phyloP scores from a whole-genome alignment of 2,113 vertebrate species.

The Myocastor coypus region DNA sequence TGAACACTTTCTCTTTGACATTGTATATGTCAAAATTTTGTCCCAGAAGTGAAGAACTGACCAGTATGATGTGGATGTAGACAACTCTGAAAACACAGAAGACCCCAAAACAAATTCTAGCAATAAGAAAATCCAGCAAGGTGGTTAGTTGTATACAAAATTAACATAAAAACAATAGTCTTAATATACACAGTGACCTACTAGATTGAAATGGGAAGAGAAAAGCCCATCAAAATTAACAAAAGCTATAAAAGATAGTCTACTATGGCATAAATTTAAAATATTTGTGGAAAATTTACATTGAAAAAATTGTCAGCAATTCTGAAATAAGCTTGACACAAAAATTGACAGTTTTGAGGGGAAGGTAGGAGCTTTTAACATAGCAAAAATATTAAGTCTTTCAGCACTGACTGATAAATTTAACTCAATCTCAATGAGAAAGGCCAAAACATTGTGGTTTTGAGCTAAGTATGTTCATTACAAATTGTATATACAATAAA shows the following conservation, averaged over 20 bases:
- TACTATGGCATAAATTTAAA: not conserved
- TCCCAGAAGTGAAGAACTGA: not conserved
- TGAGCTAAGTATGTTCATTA: not conserved
- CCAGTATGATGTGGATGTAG: not conserved
- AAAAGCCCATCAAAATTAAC: not conserved
- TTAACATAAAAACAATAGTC: slow-evolving; percentile 16
- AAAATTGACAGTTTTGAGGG: not conserved
- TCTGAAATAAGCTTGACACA: not conserved
- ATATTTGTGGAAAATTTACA: not conserved
- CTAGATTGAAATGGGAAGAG: not conserved
- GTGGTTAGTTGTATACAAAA: not conserved
- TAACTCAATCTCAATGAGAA: not conserved
- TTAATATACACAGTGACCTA: not conserved
- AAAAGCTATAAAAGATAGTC: not conserved
- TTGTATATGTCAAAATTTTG: not conserved
- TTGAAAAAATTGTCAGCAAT: not conserved
- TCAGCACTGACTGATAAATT: not conserved
- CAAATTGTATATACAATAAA: not conserved
- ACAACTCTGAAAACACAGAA: slow-evolving; percentile 6
- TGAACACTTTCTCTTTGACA: not conserved
- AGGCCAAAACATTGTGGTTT: not conserved
- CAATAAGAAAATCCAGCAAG: not conserved
- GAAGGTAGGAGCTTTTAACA: not conserved
- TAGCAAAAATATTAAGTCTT: not conserved
- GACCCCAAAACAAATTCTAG: slow-evolving; percentile 7